Evolutionary conservation across 2,888 invertebrate genomes (phyloP), one percentile per base, ranked within the genome.

Genomic region (Rhorus exstirpatorius): DNA sequence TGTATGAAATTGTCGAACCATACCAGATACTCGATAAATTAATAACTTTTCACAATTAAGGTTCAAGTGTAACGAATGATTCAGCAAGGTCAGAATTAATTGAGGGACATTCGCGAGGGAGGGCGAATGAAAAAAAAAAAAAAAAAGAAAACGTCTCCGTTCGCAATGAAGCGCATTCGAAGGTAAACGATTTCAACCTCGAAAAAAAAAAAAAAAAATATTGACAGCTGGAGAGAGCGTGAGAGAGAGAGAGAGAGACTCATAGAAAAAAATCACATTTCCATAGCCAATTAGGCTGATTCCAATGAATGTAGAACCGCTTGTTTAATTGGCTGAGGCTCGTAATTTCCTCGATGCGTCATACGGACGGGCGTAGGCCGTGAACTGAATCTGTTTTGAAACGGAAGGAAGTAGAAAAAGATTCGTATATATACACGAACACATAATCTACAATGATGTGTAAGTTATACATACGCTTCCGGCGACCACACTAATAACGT

Each of bases 241-340:
- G n/a, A 26, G 14, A 44, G 26, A 70, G 24, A 55, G 3, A 65
- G 46, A 17, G 14, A 65, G 41, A 53, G 75, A 55, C 19, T 53
- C 41, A 58, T 24, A 38, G 21, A 79, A 14, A 77, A 81, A 81
- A 78, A 74, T 68, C 21, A 17, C 46, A 87, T 87, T 89, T 83
- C 86, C 86, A 87, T 86, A 86, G 86, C 86, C 90, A 90, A 91
- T 91, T 90, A 87, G 84, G 81, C 83, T 68, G 53, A 74, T 87
- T 89, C 81, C 87, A 87, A 85, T 86, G 87, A 81, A 84, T 75
- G 63, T 80, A 84, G 84, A 84, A 84, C 85, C 86, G 87, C 88
- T 89, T 89, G 87, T 87, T 87, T 88, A 89, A 89, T 88, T 82
- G 67, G 74, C 63, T 19, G 31, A 19, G 26, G 44, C 61, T 67